phyloP scores from a whole-genome alignment of 1,140 invertebrate species.

The Drosophila sturtevanti region DNA sequence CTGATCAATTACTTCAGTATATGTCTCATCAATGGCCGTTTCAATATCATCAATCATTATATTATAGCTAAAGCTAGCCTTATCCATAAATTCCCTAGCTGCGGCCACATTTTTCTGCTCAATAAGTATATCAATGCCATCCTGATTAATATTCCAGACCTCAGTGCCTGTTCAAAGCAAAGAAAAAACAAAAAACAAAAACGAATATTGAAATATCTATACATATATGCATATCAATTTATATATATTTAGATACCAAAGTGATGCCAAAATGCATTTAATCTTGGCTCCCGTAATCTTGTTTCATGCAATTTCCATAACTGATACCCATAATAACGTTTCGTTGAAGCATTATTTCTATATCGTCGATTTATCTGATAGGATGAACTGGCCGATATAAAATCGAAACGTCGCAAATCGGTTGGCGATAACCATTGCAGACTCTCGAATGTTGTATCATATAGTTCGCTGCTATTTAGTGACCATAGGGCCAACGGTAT shows the following conservation, averaged over 20 bases:
- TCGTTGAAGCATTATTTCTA: slow-evolving; percentile 56
- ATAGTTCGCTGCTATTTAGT: slow-evolving; percentile 60
- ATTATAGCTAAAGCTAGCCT: slow-evolving; percentile 86
- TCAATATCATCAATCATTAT: slow-evolving; percentile 90
- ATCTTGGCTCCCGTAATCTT: slow-evolving; percentile 35
- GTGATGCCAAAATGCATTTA: slow-evolving; percentile 51
- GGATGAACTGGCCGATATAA: slow-evolving; percentile 65
- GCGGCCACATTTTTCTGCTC: slow-evolving; percentile 85
- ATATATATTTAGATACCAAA: slow-evolving; percentile 56
- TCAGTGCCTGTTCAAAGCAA: slow-evolving; percentile 59
- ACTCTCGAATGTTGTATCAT: slow-evolving; percentile 69
- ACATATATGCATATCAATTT: background rate
- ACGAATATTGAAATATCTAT: background rate
- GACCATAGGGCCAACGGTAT: slow-evolving; percentile 51
- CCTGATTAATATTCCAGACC: slow-evolving; percentile 80
- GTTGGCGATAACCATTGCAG: slow-evolving; percentile 71
- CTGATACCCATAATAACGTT: slow-evolving; percentile 66
- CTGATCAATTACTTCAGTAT: slow-evolving; percentile 86
- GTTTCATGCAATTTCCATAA: slow-evolving; percentile 77
- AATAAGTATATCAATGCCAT: slow-evolving; percentile 84
- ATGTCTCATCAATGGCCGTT: slow-evolving; percentile 89
- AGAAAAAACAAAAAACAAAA: background rate
- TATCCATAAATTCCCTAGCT: slow-evolving; percentile 84
- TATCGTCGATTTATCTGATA: slow-evolving; percentile 77
- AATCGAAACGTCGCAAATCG: slow-evolving; percentile 66